These are phyloP conservation scores for Ormyrus thymus DNA, from an alignment of 2,888 invertebrate genomes.

Conservation along the genomic window DNA sequence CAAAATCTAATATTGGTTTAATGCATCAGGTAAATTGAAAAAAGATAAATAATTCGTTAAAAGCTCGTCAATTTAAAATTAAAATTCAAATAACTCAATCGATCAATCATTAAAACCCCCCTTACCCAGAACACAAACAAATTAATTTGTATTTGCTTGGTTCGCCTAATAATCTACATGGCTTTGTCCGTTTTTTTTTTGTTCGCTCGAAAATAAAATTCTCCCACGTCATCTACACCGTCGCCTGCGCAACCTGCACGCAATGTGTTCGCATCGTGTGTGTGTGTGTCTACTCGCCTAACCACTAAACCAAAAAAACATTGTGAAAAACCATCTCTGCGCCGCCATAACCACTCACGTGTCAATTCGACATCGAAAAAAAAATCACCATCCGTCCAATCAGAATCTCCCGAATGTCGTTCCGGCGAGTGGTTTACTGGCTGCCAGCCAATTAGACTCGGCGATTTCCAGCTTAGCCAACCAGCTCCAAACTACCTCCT, in stretches of 20 bases:
- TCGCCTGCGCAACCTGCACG: conserved; percentile 38
- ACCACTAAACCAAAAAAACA: conserved; percentile 28
- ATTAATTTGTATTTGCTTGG: conserved; percentile 43
- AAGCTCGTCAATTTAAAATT: conserved; percentile 12
- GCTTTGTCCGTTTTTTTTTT: conserved; percentile 49
- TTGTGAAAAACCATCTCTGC: conserved; percentile 13
- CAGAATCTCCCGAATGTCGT: conserved; percentile 66
- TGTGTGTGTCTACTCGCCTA: conserved; percentile 27
- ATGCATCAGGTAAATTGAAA: background rate
- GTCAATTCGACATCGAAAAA: conserved; percentile 13
- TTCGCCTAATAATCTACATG: conserved; percentile 37
- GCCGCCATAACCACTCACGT: conserved; percentile 18
- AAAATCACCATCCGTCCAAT: conserved; percentile 33
- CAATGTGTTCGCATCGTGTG: conserved; percentile 28
- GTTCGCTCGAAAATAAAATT: conserved; percentile 27
- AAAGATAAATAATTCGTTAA: background rate
- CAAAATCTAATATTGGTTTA: background rate
- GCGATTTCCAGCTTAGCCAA: conserved; percentile 72
- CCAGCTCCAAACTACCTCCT: conserved; percentile 29
- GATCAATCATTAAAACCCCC: background rate
- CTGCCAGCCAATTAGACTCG: conserved; percentile 70
- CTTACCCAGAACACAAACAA: background rate
- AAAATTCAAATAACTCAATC: background rate
- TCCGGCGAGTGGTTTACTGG: conserved; percentile 60
- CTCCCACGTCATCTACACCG: conserved; percentile 47